Evolutionary conservation across 2,113 vertebrate genomes (phyloP).

Genomic region (Athene noctua): DNA sequence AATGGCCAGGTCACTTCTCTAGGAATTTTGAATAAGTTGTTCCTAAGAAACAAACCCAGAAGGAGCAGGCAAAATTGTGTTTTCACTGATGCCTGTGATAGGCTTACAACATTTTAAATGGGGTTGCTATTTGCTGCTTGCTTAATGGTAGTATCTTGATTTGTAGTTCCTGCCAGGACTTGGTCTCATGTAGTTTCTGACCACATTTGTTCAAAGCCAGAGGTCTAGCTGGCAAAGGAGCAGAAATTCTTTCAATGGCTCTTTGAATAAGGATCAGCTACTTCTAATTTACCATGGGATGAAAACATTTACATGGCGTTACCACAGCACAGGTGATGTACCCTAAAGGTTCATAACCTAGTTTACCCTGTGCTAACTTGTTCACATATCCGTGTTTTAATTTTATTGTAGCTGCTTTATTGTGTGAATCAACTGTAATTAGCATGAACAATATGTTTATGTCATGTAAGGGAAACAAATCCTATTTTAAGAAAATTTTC

Average conservation of each 20-base stretch:
- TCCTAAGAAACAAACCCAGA: background rate
- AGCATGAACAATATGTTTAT: background rate
- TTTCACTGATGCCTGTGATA: background rate
- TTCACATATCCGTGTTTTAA: background rate
- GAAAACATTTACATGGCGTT: background rate
- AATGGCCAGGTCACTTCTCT: background rate
- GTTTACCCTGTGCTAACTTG: background rate
- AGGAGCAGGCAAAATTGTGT: background rate
- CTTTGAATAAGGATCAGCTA: conserved; percentile 46
- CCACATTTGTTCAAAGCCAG: conserved; percentile 31
- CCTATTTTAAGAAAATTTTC: background rate
- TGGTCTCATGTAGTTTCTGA: background rate
- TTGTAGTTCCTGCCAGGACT: background rate
- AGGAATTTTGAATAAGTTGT: background rate
- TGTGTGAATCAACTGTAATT: conserved; percentile 2
- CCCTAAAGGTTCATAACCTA: conserved; percentile 3
- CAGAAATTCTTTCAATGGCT: conserved; percentile 37
- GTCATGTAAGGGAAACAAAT: background rate
- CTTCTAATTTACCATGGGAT: conserved; percentile 2
- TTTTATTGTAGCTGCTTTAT: background rate
- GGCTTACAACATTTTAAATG: background rate
- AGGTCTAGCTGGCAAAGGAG: conserved; percentile 21
- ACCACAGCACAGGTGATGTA: conserved; percentile 33
- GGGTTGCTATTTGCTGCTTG: background rate
- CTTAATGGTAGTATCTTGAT: background rate